Conservation (phyloP, 2,113 vertebrate species). For the Notarius lentiginosus region DNA sequence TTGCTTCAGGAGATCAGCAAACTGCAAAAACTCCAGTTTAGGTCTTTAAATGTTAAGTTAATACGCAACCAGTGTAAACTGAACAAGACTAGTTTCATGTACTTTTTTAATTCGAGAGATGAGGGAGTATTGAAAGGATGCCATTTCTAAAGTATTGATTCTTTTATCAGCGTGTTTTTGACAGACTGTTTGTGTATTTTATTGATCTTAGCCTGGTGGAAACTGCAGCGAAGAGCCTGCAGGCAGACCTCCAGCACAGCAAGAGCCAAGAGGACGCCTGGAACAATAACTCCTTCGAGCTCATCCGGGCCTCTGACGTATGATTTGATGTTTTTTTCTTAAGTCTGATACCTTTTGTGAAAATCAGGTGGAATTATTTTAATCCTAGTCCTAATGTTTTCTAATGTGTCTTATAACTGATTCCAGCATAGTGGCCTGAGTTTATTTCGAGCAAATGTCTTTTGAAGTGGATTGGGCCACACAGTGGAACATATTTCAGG, state of each 20-base stretch:
- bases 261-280: conserved; percentile 89
- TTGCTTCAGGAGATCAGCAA: neutral
- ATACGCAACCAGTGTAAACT: neutral
- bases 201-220: conserved; percentile 80
- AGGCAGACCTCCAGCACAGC: conserved; percentile 79
- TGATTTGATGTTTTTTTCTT: conserved; percentile 47
- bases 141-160: neutral
- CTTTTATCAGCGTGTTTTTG: neutral
- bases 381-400: neutral
- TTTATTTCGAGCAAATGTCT: neutral
- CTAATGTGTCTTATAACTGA: neutral
- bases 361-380: neutral
- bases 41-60: neutral
- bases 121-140: neutral
- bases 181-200: too few species aligned
- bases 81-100: neutral
- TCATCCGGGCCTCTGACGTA: conserved; percentile 92
- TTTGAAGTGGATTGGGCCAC: neutral
- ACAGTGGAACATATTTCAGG: neutral
- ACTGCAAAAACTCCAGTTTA: neutral
- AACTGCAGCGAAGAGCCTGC: conserved; percentile 84
- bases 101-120: neutral
- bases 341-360: neutral
- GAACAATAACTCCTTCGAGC: conserved; percentile 90
- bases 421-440: neutral